Evolutionary conservation across 1,140 invertebrate genomes (phyloP).

Genomic region (Drosophila fuyamai): DNA sequence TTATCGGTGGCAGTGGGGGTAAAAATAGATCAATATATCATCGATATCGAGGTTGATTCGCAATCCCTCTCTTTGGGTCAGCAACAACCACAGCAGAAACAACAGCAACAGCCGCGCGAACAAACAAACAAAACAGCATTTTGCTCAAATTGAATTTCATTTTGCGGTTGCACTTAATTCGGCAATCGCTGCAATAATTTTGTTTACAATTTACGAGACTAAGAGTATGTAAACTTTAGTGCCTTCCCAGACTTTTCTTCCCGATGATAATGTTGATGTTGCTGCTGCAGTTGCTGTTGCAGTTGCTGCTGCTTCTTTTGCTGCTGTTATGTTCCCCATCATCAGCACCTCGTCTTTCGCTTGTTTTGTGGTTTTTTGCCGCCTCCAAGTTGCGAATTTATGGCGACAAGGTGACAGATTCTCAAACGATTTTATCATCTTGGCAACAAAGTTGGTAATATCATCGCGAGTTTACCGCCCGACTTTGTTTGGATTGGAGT

Average conservation of each 20-base stretch:
- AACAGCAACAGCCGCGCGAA: constrained; percentile 37
- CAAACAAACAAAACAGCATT: constrained; percentile 74
- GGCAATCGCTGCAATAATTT: constrained; percentile 82
- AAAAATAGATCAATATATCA: constrained; percentile 51
- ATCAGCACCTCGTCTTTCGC: constrained; percentile 16
- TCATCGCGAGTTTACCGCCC: constrained; percentile 22
- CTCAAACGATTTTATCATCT: constrained; percentile 79
- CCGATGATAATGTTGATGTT: neutral
- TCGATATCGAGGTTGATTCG: constrained; percentile 27
- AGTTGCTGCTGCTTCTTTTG: neutral
- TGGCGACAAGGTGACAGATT: constrained; percentile 79
- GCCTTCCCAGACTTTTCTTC: constrained; percentile 42
- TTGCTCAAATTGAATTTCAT: constrained; percentile 74
- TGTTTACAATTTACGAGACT: constrained; percentile 78
- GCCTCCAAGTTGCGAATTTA: constrained; percentile 56
- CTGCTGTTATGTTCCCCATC: constrained; percentile 6
- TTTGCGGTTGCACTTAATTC: constrained; percentile 79
- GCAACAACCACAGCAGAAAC: constrained; percentile 5
- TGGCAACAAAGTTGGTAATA: constrained; percentile 69
- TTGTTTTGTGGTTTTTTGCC: constrained; percentile 47
- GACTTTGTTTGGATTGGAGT: constrained; percentile 60
- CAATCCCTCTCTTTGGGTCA: constrained; percentile 51
- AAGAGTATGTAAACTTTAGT: constrained; percentile 64
- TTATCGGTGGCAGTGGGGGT: constrained; percentile 21
- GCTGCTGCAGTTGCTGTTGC: too few species aligned